Evolutionary conservation across 1,140 invertebrate genomes (phyloP), one percentile per base, ranked within the genome.

Genomic region (Nebria ingens): DNA sequence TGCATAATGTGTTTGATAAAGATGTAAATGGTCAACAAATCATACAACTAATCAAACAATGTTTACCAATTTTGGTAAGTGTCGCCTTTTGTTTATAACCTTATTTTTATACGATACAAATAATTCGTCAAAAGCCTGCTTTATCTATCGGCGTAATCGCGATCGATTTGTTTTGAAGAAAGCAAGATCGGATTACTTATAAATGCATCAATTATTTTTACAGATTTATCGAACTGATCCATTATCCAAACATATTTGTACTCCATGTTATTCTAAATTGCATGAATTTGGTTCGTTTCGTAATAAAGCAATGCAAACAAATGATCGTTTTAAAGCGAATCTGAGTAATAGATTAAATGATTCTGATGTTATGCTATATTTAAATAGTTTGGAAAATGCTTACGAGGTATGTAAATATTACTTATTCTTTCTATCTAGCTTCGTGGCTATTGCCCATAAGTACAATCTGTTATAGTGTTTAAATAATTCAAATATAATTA

Each of bases 171-270:
- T n/a, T n/a, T n/a, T n/a, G n/a, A n/a, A n/a, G n/a, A n/a, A n/a
- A n/a, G n/a, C n/a, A n/a, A n/a, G n/a, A n/a, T n/a, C n/a, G n/a
- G n/a, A n/a, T n/a, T n/a, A n/a, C n/a, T n/a, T n/a, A n/a, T n/a
- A n/a, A n/a, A n/a, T n/a, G n/a, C n/a, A n/a, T n/a, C n/a, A n/a
- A n/a, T n/a, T 34, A 34, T 34, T 6, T 60, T 62, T 67, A 11
- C 51, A 71, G 68, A 64, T 71, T 22, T 68, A 69, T 56, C 61
- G 63, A 61, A 62, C 65, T 49, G 68, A 71, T 59, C 68, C 67
- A 20, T 52, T 69, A 29, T 66, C 67, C 49, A 71, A 71, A 57
- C 59, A 61, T 42, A 61, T 71, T 22, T 71, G 68, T 54, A 58
- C 65, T 45, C 60, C 58, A 23, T 71, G 68, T 51, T 65, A 61